These are phyloP conservation scores for Nicator chloris DNA, from an alignment of 2,113 vertebrate species.

Conservation along the genomic window DNA sequence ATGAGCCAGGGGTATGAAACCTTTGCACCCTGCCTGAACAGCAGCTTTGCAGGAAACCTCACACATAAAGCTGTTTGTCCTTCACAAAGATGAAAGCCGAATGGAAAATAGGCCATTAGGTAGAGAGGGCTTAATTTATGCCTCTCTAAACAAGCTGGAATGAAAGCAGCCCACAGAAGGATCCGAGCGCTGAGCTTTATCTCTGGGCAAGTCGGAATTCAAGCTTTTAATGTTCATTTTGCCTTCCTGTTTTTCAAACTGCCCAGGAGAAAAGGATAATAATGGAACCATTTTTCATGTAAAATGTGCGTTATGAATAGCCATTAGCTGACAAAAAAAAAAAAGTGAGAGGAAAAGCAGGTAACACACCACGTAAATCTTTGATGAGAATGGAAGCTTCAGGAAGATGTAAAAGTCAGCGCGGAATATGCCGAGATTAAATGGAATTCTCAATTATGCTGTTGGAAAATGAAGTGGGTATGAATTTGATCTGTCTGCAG, in stretches of 20 bases:
- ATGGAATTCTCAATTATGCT: background rate
- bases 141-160: background rate
- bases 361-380: background rate
- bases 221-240: conserved; percentile 13
- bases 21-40: background rate
- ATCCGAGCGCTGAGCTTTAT: background rate
- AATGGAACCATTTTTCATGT: background rate
- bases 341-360: background rate
- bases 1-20: background rate
- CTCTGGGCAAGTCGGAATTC: background rate
- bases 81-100: background rate
- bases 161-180: background rate
- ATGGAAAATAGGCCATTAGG: background rate
- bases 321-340: background rate
- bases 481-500: background rate
- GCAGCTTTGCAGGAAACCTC: background rate
- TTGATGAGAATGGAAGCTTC: background rate
- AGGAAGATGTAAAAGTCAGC: background rate
- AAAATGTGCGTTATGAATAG: background rate
- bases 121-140: background rate
- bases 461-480: background rate
- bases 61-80: background rate
- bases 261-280: background rate
- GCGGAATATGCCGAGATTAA: background rate
- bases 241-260: background rate